These are phyloP conservation scores for Dolichallabes microphthalmus DNA, from an alignment of 2,113 vertebrate species.

Conservation along the genomic window DNA sequence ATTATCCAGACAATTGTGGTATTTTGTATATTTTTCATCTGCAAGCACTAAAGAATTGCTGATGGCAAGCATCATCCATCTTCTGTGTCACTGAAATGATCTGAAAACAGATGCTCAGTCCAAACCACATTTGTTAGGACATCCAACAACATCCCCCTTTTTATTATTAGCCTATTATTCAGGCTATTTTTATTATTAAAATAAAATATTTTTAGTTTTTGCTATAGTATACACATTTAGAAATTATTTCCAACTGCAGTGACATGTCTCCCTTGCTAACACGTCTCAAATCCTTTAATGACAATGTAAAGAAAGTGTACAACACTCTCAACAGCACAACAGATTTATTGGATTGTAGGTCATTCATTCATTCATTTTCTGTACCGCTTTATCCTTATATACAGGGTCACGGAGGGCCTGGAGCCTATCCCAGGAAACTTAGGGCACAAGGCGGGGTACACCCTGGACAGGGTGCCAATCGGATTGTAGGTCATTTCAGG, in stretches of 20 bases:
- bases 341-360: no score
- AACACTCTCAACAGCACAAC: no score
- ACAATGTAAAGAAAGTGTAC: no score
- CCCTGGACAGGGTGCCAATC: no score
- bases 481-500: no score
- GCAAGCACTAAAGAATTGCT: background rate
- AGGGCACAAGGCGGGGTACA: no score
- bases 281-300: background rate
- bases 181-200: background rate
- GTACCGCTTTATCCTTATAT: no score
- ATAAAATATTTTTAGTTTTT: background rate
- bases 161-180: no score
- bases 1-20: background rate
- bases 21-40: background rate
- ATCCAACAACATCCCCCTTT: background rate
- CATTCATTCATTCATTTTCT: no score
- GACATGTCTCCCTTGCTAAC: background rate
- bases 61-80: background rate
- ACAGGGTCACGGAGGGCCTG: no score
- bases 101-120: background rate
- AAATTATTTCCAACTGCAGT: background rate
- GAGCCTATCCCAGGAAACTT: no score
- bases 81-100: background rate
- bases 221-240: background rate
- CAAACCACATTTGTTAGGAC: background rate